These are phyloP conservation scores for Pelobates fuscus DNA, from an alignment of 2,113 vertebrate genomes.

Conservation along the genomic window DNA sequence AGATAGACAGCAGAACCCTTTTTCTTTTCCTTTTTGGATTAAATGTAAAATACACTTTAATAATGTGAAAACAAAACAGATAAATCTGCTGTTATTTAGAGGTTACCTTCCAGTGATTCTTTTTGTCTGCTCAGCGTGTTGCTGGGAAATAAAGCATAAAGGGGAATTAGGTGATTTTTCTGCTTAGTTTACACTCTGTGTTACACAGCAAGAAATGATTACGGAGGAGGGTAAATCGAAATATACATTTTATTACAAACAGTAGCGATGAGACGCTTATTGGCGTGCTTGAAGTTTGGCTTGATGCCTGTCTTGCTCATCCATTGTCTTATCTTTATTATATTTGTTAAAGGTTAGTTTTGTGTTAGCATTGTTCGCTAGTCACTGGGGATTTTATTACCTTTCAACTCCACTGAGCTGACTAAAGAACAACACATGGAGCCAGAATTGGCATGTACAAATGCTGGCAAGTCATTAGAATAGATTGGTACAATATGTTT, in stretches of 20 bases:
- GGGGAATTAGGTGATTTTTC: no score
- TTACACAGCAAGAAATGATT: no score
- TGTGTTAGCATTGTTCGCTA: slow-evolving; percentile 3
- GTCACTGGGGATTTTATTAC: slow-evolving; percentile 33
- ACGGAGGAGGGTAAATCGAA: slow-evolving; percentile 6
- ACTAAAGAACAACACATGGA: slow-evolving; percentile 14
- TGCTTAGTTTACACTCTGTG: no score
- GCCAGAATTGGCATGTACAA: slow-evolving; percentile 22
- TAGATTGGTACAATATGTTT: slow-evolving; percentile 49
- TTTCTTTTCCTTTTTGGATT: no score
- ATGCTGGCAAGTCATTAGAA: slow-evolving; percentile 27
- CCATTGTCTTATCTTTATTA: not conserved
- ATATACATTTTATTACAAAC: not conserved
- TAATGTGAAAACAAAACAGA: no score
- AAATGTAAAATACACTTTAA: no score
- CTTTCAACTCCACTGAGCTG: slow-evolving; percentile 37
- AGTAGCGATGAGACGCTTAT: no score
- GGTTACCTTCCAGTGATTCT: no score
- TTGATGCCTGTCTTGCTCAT: slow-evolving; percentile 1
- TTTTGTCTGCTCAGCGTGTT: no score
- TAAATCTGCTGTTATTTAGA: no score
- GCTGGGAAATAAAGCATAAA: no score
- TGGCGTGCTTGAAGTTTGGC: not conserved
- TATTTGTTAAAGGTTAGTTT: slow-evolving; percentile 41
- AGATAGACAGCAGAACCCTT: no score